Base-by-base conservation (phyloP, 2,888 invertebrate species). In the Apomyelois bistriatella region DNA sequence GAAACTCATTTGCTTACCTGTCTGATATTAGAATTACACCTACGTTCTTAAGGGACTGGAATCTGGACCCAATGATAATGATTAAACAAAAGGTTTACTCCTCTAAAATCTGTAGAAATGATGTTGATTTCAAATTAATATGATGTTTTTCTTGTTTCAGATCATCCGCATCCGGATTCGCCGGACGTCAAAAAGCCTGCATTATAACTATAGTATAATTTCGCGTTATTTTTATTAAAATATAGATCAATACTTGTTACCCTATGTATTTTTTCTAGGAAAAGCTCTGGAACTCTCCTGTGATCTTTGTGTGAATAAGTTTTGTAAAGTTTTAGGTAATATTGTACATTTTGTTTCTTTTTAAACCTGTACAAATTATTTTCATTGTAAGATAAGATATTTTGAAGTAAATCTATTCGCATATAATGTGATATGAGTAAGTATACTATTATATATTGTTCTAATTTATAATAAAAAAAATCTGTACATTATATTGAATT, bases 251-350 rank as follows among this genome's bases (percentile, higher is more conserved):
- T 79, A 76, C 72, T 78, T 82, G 85, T 85, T 85, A 85, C 86
- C 85, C 69, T 74, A 40, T 32, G 32, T 49, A 62, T 69, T 70
- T 68, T 71, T 72, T 74, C 70, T 69, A 68, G 61, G 64, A 72
- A 76, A 79, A 81, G 85, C 87, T 88, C 84, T 89, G 88, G 90
- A 90, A 89, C 90, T 88, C 85, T 82, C 82, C 90, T 90, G 90
- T 90, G 90, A 90, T 89, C 85, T 86, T 40, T 77, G 76, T 85
- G 74, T 81, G 72, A 74, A 71, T 82, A 79, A 78, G 74, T 74
- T 76, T 73, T 75, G 68, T 76, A 71, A 72, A 76, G 68, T 76
- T 59, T 59, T 76, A 72, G 66, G 59, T 60, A 66, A 55, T n/a
- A 58, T 58, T 70, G 64, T 68, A 66, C 61, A 64, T 64, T 65